Conservation (phyloP, 2,888 invertebrate genomes). For the Scaptomyza polygonia region DNA sequence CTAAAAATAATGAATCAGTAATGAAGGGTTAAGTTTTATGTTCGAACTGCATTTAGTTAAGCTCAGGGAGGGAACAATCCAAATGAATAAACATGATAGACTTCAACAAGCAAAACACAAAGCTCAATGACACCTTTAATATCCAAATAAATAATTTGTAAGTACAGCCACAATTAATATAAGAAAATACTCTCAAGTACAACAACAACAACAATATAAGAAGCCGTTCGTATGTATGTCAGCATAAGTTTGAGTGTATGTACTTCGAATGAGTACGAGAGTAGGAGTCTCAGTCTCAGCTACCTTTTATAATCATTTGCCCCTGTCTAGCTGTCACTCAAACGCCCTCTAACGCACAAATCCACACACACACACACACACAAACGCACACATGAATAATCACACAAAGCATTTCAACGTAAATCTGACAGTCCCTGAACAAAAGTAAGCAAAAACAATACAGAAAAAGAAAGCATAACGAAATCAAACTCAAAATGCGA, state of each 20-base stretch:
- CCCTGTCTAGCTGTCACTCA: conserved; percentile 67
- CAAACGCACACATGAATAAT: conserved; percentile 61
- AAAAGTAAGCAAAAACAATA: conserved; percentile 41
- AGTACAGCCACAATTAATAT: conserved; percentile 12
- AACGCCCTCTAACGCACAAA: conserved; percentile 51
- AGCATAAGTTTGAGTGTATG: neutral
- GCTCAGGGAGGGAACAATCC: neutral
- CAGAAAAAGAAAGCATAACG: conserved; percentile 31
- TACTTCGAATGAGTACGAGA: conserved; percentile 20
- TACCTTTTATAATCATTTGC: conserved; percentile 35
- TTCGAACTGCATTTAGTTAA: conserved; percentile 5
- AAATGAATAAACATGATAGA: conserved; percentile 5
- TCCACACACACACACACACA: conserved; percentile 20
- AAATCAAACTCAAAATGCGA: conserved; percentile 55
- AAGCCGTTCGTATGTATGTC: neutral
- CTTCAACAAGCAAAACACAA: neutral
- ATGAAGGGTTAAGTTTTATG: conserved; percentile 1
- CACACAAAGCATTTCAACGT: conserved; percentile 60
- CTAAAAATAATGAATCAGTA: conserved; percentile 6
- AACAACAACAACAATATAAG: conserved; percentile 3
- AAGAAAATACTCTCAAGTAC: conserved; percentile 14
- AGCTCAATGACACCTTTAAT: conserved; percentile 46
- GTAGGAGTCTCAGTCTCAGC: conserved; percentile 39
- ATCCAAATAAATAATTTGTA: conserved; percentile 23
- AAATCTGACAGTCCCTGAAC: conserved; percentile 43